These are phyloP conservation scores for Rapana venosa DNA, from an alignment of 2,888 invertebrate genomes.

Conservation along the genomic window DNA sequence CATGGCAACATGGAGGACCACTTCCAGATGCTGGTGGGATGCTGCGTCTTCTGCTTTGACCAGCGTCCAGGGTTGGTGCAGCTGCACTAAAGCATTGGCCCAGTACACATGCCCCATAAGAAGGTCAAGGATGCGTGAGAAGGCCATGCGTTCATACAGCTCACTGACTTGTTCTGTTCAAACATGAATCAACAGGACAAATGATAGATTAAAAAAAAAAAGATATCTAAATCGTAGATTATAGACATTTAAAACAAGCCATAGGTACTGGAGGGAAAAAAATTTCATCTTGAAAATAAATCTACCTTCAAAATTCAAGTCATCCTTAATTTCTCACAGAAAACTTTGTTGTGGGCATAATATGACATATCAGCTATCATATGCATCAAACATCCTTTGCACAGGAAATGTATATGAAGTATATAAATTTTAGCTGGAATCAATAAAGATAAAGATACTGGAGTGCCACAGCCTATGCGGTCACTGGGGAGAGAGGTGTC, in stretches of 20 bases:
- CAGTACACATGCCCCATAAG: slow-evolving; percentile 87
- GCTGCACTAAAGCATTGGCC: slow-evolving; percentile 92
- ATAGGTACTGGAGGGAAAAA: not conserved
- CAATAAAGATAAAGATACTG: too few relatives aligned
- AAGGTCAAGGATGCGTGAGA: slow-evolving; percentile 89
- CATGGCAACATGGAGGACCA: slow-evolving; percentile 89
- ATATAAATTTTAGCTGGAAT: too few relatives aligned
- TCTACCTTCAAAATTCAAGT: too few relatives aligned
- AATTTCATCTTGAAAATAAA: too few relatives aligned
- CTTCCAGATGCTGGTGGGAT: slow-evolving; percentile 79
- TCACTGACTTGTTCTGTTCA: slow-evolving; percentile 81
- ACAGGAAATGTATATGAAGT: too few relatives aligned
- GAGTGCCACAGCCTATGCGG: too few relatives aligned
- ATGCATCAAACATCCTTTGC: too few relatives aligned
- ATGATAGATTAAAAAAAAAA: not conserved
- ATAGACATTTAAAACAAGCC: not conserved
- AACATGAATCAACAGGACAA: slow-evolving; percentile 36
- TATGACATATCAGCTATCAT: too few relatives aligned
- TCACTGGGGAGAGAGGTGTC: too few relatives aligned
- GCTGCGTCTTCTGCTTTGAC: slow-evolving; percentile 82
- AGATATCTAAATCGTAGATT: not conserved
- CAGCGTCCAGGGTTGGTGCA: slow-evolving; percentile 92
- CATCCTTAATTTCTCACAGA: too few relatives aligned
- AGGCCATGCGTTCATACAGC: slow-evolving; percentile 87
- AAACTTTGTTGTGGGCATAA: too few relatives aligned